Evolutionary conservation across 2,797 vertebrate genomes (phyloP), one percentile per base, ranked within the genome.

Genomic region (Cuculus canorus): DNA sequence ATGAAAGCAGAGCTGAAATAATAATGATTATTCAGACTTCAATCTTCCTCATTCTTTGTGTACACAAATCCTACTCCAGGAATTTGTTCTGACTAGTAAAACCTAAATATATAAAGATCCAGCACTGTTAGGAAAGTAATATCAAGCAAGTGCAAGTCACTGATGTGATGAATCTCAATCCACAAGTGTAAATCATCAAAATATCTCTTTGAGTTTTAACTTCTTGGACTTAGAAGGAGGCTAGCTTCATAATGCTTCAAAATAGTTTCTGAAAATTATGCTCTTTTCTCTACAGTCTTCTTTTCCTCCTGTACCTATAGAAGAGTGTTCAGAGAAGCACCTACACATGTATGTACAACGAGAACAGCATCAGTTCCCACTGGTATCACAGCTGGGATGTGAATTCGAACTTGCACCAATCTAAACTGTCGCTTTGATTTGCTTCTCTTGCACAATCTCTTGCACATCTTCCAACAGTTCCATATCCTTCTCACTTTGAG

Each of bases 1-100:
- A 76, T 39, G 23, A 90, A 93, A 90, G 56, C 80, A 73, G 72
- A 88, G 63, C 73, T 92, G 82, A 95, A 94, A 94, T 90, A 93
- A 93, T 88, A 94, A 86, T 59, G 68, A 94, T 90, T 84, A 84
- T 50, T 6, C 50, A 93, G 86, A 68, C 25, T 90, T 92, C 75
- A 82, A 48, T 75, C 60, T 84, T 92, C 30, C 73, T 82, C 7
- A 2, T 35, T 90, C 90, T 84, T 84, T 83, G 50, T 52, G 60
- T 82, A 71, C 41, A 82, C 41, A 86, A 90, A 82, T 39, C 33
- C 59, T 76, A 91, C 37, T 93, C 41, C 53, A 90, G 60, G 56
- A 95, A 86, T 94, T 86, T 75, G 41, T 72, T 84, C 56, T 86
- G 70, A 73, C 72, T 72, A 77, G 70, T 79, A 86, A 95, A 94